phyloP scores from a whole-genome alignment of 2,797 vertebrate species.

The Arvicola amphibius region DNA sequence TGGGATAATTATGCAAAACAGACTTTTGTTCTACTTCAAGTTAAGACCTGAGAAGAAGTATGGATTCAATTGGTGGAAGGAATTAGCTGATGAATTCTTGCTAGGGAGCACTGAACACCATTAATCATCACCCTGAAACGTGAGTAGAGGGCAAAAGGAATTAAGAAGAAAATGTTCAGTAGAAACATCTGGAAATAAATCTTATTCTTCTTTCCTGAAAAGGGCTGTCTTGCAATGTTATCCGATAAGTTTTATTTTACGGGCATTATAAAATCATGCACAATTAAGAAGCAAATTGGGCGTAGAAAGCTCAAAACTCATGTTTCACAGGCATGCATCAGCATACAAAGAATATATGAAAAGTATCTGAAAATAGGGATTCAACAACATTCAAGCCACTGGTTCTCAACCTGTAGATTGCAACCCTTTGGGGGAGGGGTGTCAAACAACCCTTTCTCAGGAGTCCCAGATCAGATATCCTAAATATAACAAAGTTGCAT shows the following conservation, averaged over 20 bases:
- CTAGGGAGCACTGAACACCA: constrained; percentile 54
- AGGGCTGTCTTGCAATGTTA: constrained; percentile 72
- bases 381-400: neutral
- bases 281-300: constrained; percentile 75
- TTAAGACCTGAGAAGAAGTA: constrained; percentile 66
- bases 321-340: constrained; percentile 28
- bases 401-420: neutral
- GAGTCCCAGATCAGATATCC: neutral
- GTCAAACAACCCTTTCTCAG: neutral
- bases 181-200: constrained; percentile 75
- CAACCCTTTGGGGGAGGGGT: neutral
- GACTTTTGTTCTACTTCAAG: constrained; percentile 78
- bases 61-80: constrained; percentile 69
- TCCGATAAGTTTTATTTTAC: constrained; percentile 64
- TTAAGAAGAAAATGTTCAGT: constrained; percentile 31
- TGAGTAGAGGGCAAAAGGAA: neutral
- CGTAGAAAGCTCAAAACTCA: constrained; percentile 69
- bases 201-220: constrained; percentile 59
- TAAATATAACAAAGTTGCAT: neutral
- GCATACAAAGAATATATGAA: constrained; percentile 55
- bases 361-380: neutral
- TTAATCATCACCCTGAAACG: constrained; percentile 26
- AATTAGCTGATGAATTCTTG: constrained; percentile 70
- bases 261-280: constrained; percentile 55
- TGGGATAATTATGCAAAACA: constrained; percentile 77